These are phyloP conservation scores for Stomatorhinus walkeri DNA, from an alignment of 2,797 vertebrate species.

Conservation along the genomic window DNA sequence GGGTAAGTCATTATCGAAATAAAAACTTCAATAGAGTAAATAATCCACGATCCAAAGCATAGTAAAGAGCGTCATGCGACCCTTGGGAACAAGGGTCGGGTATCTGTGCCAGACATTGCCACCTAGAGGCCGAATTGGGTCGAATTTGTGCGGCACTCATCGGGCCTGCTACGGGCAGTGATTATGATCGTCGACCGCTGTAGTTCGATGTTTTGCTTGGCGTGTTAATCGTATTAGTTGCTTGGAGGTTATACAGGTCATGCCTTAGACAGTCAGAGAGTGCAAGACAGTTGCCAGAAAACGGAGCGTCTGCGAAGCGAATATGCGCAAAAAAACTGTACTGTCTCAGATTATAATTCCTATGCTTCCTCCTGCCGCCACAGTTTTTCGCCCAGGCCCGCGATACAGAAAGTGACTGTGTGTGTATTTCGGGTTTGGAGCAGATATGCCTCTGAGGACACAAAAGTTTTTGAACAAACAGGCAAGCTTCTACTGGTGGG, in stretches of 20 bases:
- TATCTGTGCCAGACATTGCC: background rate
- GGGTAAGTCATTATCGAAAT: background rate
- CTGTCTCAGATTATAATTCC: background rate
- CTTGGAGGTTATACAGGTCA: background rate
- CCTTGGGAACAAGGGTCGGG: background rate
- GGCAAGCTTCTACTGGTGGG: slow-evolving; percentile 42
- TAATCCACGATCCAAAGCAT: background rate
- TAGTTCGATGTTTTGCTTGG: background rate
- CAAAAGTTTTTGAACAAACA: slow-evolving; percentile 39
- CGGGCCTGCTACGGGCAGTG: background rate
- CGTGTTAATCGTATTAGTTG: background rate
- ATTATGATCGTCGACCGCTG: background rate
- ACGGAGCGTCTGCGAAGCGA: background rate
- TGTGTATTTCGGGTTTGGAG: slow-evolving; percentile 38
- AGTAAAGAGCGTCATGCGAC: background rate
- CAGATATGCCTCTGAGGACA: slow-evolving; percentile 48
- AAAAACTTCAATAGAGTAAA: background rate
- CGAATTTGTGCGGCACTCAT: background rate
- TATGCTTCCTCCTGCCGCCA: background rate
- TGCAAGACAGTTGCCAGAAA: background rate
- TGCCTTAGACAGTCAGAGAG: background rate
- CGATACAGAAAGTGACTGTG: slow-evolving; percentile 12
- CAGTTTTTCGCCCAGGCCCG: background rate
- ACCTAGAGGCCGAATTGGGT: background rate
- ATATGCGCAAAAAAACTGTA: background rate